A percentile compares a stretch with the other conserved stretches of the same genome.
These are phyloP conservation scores for Calameuta idolon DNA, from an alignment of 2,888 invertebrate species.

Conservation along the genomic window DNA sequence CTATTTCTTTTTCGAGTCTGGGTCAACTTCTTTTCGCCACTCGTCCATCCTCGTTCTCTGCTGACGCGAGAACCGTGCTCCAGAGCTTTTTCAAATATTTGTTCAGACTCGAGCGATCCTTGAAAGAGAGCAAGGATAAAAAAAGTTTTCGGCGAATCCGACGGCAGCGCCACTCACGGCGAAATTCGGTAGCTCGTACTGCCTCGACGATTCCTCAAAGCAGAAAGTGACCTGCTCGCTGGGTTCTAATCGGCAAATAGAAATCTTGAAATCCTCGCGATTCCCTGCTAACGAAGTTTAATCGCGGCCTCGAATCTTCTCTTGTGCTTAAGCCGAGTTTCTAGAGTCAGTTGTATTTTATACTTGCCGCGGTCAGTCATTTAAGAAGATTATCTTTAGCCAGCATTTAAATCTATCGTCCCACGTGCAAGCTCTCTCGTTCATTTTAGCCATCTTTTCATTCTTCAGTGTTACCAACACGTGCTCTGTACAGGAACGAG, in stretches of 20 bases:
- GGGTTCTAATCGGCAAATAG: constrained; percentile 26
- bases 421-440: background rate
- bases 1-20: background rate
- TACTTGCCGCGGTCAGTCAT: background rate
- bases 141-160: background rate
- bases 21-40: background rate
- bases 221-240: constrained; percentile 15
- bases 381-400: constrained; percentile 2
- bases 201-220: constrained; percentile 18
- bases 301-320: constrained; percentile 16
- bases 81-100: background rate
- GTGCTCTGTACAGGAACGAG: background rate
- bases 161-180: background rate
- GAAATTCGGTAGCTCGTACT: background rate
- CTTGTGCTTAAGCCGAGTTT: background rate
- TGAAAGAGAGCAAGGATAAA: background rate
- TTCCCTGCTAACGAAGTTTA: constrained; percentile 21
- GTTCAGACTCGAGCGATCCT: background rate
- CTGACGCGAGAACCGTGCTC: background rate
- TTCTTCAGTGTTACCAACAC: background rate
- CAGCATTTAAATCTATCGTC: background rate
- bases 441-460: background rate
- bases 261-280: background rate
- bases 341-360: background rate
- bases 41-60: background rate